Conservation (phyloP, 2,797 vertebrate genomes). For the Pantherophis vulpinus region DNA sequence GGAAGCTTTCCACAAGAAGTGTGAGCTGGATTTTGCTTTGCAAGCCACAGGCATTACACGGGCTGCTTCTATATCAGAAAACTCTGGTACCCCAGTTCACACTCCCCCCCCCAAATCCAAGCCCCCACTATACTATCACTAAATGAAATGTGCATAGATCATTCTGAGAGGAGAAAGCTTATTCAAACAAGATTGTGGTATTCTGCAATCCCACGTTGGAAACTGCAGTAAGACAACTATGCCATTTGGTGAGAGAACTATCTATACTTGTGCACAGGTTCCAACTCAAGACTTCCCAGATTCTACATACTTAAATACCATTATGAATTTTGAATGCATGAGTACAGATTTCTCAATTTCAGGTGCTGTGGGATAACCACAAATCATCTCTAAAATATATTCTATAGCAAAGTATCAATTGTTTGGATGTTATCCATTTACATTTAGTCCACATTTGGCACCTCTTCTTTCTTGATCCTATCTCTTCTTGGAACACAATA, state of each 20-base stretch:
- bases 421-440: neutral
- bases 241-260: neutral
- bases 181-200: neutral
- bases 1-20: neutral
- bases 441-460: neutral
- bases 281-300: neutral
- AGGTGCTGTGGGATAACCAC: neutral
- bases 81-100: neutral
- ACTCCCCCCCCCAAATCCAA: neutral
- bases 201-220: neutral
- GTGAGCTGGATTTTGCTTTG: neutral
- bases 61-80: neutral
- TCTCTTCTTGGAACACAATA: neutral
- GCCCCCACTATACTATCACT: neutral
- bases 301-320: neutral
- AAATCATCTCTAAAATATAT: neutral
- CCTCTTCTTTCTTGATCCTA: neutral
- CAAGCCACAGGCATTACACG: neutral
- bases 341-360: neutral
- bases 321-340: neutral
- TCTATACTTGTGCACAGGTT: neutral
- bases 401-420: neutral
- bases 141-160: neutral
- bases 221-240: neutral
- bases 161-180: neutral